These are phyloP conservation scores for Galerucella calmariensis DNA, from an alignment of 2,888 invertebrate genomes.

Conservation along the genomic window DNA sequence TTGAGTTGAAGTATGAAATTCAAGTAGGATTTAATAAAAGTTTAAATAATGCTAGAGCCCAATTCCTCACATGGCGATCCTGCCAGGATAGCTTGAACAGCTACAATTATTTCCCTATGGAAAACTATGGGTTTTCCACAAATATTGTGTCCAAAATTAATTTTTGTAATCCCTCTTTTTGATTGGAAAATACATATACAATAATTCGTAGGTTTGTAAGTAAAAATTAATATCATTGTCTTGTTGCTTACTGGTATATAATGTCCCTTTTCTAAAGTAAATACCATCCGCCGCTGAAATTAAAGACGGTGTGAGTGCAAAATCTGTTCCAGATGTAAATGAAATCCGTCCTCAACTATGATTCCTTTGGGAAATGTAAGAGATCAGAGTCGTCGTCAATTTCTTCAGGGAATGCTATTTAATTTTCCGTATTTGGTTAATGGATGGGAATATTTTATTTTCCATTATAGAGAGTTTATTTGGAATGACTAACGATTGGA, in stretches of 20 bases:
- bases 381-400: conserved; percentile 57
- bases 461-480: background rate
- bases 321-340: conserved; percentile 64
- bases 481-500: background rate
- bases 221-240: no score
- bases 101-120: no score
- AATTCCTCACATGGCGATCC: no score
- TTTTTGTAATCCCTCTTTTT: no score
- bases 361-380: conserved; percentile 60
- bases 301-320: conserved; percentile 60
- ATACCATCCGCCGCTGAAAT: conserved; percentile 36
- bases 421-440: conserved; percentile 6
- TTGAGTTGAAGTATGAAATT: no score
- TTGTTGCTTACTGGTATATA: background rate
- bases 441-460: background rate
- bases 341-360: conserved; percentile 62
- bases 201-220: no score
- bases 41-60: no score
- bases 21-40: no score
- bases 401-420: conserved; percentile 38
- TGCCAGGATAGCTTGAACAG: no score
- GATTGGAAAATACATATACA: no score
- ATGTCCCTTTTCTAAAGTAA: background rate
- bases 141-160: no score
- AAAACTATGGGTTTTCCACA: no score